phyloP scores from a whole-genome alignment of 1,140 invertebrate species.

The Conus ventricosus region DNA sequence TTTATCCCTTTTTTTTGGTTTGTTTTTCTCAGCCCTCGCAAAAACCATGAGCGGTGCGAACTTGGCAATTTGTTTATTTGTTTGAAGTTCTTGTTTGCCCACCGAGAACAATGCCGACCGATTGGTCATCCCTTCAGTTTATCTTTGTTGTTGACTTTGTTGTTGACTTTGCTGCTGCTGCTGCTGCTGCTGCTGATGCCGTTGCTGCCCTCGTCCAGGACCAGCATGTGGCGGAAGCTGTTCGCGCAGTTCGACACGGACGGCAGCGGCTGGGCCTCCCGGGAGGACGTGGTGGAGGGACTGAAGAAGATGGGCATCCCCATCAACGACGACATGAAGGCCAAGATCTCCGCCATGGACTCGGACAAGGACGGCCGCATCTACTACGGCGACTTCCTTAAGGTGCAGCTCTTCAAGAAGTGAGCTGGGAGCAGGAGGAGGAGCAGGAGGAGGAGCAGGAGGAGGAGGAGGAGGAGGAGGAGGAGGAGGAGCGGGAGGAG shows the following conservation, averaged over 20 bases:
- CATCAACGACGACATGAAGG: conserved; percentile 10
- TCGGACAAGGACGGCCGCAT: conserved; percentile 40
- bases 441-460: neutral
- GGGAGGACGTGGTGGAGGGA: conserved; percentile 35
- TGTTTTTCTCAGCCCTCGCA: no score
- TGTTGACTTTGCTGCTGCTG: no score
- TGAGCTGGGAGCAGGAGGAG: neutral
- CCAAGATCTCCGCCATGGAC: conserved; percentile 41
- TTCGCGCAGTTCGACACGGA: conserved; percentile 45
- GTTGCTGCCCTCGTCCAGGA: conserved; percentile 30
- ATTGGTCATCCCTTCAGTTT: neutral
- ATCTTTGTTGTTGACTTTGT: neutral
- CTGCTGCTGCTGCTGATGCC: no score
- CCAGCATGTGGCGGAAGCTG: conserved; percentile 41
- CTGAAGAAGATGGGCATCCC: conserved; percentile 41
- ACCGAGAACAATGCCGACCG: neutral
- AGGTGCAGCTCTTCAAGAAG: conserved; percentile 37
- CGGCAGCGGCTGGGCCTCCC: conserved; percentile 38
- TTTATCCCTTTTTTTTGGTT: no score
- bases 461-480: no score
- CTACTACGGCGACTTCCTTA: conserved; percentile 42
- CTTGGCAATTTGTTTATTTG: neutral
- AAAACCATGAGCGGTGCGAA: no score
- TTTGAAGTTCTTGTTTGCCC: neutral
- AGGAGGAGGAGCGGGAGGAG: no score